Evolutionary conservation across 2,888 invertebrate genomes (phyloP).

Genomic region (Caenorhabditis japonica): DNA sequence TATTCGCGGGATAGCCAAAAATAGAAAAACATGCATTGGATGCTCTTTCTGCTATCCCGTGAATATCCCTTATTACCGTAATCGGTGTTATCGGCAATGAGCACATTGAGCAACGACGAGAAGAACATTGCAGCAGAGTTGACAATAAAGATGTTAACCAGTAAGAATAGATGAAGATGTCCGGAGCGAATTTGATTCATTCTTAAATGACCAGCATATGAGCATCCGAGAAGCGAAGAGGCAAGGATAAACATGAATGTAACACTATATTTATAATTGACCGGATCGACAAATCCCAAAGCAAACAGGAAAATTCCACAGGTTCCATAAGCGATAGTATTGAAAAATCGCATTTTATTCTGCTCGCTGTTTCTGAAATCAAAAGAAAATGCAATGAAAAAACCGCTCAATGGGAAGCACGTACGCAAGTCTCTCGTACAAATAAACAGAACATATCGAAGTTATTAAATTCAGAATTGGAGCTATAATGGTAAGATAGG

Average conservation of each 20-base stretch:
- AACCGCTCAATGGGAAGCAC: no score
- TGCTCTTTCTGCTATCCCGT: no score
- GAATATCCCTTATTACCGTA: constrained; percentile 62
- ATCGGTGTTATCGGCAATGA: constrained; percentile 64
- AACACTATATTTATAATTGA: constrained; percentile 47
- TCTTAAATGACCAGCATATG: constrained; percentile 55
- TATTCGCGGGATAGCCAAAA: no score
- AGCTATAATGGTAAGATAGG: constrained; percentile 48
- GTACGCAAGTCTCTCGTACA: constrained; percentile 49
- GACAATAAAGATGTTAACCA: constrained; percentile 62
- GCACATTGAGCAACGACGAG: constrained; percentile 59
- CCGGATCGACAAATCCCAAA: constrained; percentile 56
- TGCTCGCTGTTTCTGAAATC: constrained; percentile 49
- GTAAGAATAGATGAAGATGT: constrained; percentile 63
- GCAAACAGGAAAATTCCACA: constrained; percentile 59
- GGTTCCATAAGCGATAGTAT: constrained; percentile 55
- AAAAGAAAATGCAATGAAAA: no score
- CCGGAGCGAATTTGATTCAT: constrained; percentile 58
- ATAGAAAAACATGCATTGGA: no score
- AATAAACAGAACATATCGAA: constrained; percentile 37
- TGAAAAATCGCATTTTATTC: constrained; percentile 63
- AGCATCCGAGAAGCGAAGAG: constrained; percentile 60
- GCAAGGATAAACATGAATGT: constrained; percentile 59
- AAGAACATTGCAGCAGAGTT: constrained; percentile 57
- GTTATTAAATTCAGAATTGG: constrained; percentile 48